Conservation (phyloP, 1,140 invertebrate genomes). For the Ephestia elutella region DNA sequence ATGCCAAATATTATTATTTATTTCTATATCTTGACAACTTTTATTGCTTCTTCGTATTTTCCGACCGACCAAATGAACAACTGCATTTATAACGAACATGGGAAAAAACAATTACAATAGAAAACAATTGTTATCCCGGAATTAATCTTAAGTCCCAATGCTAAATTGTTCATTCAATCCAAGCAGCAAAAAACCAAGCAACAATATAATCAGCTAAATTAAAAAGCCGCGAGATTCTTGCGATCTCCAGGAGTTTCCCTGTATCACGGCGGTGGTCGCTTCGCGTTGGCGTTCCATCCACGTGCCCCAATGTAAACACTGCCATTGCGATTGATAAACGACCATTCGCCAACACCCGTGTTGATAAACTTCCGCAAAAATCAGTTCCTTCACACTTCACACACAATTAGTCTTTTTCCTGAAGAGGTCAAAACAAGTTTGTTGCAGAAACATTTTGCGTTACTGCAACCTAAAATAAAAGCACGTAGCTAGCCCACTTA, state of each 20-base stretch:
- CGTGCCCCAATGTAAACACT: conserved; percentile 21
- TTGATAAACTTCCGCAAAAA: conserved; percentile 13
- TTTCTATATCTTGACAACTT: no score
- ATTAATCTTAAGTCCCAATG: no score
- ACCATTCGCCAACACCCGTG: background rate
- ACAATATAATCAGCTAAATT: background rate
- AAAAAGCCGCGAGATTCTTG: background rate
- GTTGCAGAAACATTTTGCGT: background rate
- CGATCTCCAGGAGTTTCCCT: background rate
- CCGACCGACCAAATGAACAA: no score
- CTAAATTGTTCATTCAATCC: no score
- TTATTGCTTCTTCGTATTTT: no score
- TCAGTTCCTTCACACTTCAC: background rate
- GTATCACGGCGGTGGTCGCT: background rate
- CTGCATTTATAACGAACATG: no score
- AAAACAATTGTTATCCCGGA: no score
- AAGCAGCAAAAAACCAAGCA: no score
- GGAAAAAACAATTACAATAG: no score
- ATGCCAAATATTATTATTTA: no score
- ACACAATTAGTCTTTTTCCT: background rate
- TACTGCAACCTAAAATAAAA: no score
- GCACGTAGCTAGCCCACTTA: no score
- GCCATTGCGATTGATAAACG: conserved; percentile 18
- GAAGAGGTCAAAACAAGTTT: background rate
- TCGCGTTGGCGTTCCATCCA: conserved; percentile 6